Base-by-base conservation (phyloP, 2,113 vertebrate species). In the Mormyrus lacerda region DNA sequence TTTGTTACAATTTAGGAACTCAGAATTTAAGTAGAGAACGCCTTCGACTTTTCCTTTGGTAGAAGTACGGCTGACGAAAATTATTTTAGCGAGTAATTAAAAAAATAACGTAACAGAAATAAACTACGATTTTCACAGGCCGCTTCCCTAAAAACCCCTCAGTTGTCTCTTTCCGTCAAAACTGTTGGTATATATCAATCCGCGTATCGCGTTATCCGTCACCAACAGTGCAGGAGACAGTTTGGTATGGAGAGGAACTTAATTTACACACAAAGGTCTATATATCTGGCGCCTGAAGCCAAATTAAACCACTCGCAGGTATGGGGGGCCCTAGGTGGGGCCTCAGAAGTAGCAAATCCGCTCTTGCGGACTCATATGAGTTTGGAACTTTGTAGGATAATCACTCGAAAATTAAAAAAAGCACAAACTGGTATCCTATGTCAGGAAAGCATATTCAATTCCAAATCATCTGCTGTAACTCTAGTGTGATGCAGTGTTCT, bases 1-100 rank as follows among this genome's bases (percentile, higher is more conserved):
- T 45, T 61, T 69, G 19, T 42, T 53, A 24, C 58, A 86, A 53
- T 88, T 58, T 69, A 90, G 47, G 89, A 88, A 90, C 48, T 87
- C 65, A 84, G 35, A 89, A 50, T 89, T 61, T 61, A 89, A 89
- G n/a, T 42, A 84, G 50, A 89, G 45, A 61, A 47, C 0, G 86
- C 88, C 58, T 90, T 88, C 55, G n/a, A 88, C 31, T 89, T 90
- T 91, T 90, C 91, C 90, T 93, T 92, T 94, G 92, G 90, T 90
- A 90, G 88, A 89, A 93, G 87, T 92, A 89, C 92, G 89, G 89
- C 84, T 88, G 88, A 92, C 92, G 79, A 91, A 89, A 90, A 93
- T 48, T 88, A 82, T 76, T 61, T 89, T 90, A 89, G 91, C 27
- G 91, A 79, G 73, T 79, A 79, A 84, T 47, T 47, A 47, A 91